Conservation (phyloP, 2,113 vertebrate species). For the Onychostruthus taczanowskii region DNA sequence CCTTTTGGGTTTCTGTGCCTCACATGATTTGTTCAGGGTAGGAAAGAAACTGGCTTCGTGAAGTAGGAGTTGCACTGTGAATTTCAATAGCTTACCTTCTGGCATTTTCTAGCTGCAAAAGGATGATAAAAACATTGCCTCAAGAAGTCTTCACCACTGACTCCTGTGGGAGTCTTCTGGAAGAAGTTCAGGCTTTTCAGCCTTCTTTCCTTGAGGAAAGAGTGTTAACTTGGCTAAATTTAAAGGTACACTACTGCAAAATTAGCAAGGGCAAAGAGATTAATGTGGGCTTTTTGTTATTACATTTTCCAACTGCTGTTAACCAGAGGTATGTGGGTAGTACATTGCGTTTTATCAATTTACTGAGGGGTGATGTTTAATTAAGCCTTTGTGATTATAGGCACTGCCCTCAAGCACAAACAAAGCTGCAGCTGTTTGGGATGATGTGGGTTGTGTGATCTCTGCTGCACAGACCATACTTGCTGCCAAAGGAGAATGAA, state of each 20-base stretch:
- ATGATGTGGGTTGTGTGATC: neutral
- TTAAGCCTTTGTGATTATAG: neutral
- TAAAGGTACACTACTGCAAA: neutral
- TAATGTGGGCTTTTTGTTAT: neutral
- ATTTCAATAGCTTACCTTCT: conserved; percentile 17
- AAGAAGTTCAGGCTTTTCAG: neutral
- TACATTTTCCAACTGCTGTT: neutral
- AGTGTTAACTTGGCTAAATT: neutral
- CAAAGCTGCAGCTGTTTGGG: conserved; percentile 26
- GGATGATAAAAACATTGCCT: neutral
- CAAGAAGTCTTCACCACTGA: neutral
- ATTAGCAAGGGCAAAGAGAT: neutral
- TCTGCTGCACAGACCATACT: neutral
- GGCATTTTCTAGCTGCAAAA: neutral
- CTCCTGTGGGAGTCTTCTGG: neutral
- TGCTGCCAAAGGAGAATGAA: neutral
- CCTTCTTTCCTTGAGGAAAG: neutral
- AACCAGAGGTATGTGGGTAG: neutral
- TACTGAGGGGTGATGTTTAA: conserved; percentile 5
- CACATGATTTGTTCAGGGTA: neutral
- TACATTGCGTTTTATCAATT: neutral
- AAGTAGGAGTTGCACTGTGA: neutral
- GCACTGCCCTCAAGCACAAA: conserved; percentile 43
- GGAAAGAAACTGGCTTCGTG: neutral
- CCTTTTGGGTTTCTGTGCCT: neutral